phyloP scores from a whole-genome alignment of 2,797 vertebrate genomes.

The Rhadinocentrus ornatus region DNA sequence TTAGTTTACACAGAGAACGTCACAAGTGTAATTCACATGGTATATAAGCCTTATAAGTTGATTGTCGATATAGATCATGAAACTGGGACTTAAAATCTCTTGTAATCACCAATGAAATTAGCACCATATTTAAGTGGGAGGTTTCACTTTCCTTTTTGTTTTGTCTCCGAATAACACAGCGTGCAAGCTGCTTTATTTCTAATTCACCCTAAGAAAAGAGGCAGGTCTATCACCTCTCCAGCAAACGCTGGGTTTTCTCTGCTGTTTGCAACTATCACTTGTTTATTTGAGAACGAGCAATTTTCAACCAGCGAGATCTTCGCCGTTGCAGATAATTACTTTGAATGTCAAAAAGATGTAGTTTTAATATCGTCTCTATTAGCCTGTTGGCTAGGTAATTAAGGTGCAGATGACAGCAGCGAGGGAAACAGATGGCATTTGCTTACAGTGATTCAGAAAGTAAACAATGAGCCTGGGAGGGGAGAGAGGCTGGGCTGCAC shows the following conservation, averaged over 20 bases:
- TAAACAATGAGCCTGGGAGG: slow-evolving; percentile 91
- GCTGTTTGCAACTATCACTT: slow-evolving; percentile 55
- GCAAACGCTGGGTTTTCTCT: slow-evolving; percentile 16
- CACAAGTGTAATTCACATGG: not conserved
- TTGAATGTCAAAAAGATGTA: slow-evolving; percentile 99
- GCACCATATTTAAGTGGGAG: not conserved
- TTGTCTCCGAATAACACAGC: not conserved
- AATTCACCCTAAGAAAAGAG: slow-evolving; percentile 10
- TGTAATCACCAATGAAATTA: not conserved
- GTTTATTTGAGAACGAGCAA: slow-evolving; percentile 11
- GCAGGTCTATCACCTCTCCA: slow-evolving; percentile 1
- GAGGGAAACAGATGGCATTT: slow-evolving; percentile 99
- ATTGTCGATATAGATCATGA: not conserved
- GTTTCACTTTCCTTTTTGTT: not conserved
- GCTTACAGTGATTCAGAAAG: slow-evolving; percentile 96
- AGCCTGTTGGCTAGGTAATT: slow-evolving; percentile 98
- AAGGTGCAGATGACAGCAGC: slow-evolving; percentile 95
- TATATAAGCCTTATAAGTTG: not conserved
- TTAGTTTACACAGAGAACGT: too few relatives aligned
- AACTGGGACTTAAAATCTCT: not conserved
- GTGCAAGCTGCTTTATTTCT: slow-evolving; percentile 13
- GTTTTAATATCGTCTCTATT: slow-evolving; percentile 99
- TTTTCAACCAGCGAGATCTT: slow-evolving; percentile 87
- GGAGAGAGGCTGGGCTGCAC: slow-evolving; percentile 77
- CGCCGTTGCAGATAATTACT: slow-evolving; percentile 94